A percentile compares a stretch with the other conserved stretches of the same genome.
These are phyloP conservation scores for Mustela nigripes DNA, from an alignment of 2,113 vertebrate species.

Conservation along the genomic window DNA sequence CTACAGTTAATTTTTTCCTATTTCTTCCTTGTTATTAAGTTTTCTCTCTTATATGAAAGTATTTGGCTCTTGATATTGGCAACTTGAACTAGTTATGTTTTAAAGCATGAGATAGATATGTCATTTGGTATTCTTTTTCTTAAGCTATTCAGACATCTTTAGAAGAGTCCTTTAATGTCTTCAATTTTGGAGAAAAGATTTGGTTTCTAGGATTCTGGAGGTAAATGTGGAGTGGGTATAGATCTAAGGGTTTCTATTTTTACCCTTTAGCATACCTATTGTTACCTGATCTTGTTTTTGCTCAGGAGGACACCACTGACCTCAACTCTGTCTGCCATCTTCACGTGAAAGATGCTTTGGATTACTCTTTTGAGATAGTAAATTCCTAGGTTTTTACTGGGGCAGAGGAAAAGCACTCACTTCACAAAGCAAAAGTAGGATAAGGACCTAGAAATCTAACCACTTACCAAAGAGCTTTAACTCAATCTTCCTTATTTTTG, in stretches of 20 bases:
- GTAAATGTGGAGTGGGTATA: neutral
- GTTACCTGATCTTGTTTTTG: neutral
- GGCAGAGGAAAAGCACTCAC: neutral
- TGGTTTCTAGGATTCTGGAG: neutral
- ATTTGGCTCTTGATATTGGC: neutral
- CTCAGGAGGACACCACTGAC: neutral
- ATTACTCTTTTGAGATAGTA: neutral
- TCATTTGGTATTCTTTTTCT: neutral
- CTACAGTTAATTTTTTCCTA: neutral
- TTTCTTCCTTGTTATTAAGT: neutral
- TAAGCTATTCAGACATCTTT: neutral
- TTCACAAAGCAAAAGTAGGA: neutral
- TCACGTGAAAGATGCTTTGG: neutral
- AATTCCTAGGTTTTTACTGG: neutral
- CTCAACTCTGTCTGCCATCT: neutral
- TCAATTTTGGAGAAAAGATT: neutral
- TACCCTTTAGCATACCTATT: neutral
- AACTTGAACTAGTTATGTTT: neutral
- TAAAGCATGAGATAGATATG: neutral
- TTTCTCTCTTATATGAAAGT: neutral
- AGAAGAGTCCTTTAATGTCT: neutral
- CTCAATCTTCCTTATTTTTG: neutral
- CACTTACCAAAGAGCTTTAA: neutral
- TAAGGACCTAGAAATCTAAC: neutral
- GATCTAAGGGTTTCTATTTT: neutral